These are phyloP conservation scores for Marasmarcha lunaedactyla DNA, from an alignment of 2,888 invertebrate species.

Conservation along the genomic window DNA sequence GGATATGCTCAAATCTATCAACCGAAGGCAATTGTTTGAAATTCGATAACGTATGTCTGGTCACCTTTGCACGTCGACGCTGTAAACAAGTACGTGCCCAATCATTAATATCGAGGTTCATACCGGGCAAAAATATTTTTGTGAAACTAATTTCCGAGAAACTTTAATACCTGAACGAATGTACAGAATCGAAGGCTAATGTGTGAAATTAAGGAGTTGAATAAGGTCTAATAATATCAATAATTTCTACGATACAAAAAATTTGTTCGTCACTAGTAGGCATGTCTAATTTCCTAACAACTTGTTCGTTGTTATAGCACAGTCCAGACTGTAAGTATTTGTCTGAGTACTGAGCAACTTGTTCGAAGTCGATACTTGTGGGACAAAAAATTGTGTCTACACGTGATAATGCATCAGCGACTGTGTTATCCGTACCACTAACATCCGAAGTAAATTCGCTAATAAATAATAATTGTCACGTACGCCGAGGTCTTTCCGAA, in stretches of 20 bases:
- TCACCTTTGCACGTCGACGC: slow-evolving; percentile 1
- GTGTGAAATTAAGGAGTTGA: background rate
- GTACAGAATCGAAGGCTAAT: slow-evolving; percentile 5
- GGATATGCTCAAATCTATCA: too few species aligned
- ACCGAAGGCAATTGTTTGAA: slow-evolving; percentile 9
- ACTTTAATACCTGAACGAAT: slow-evolving; percentile 3
- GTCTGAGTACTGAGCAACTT: slow-evolving; percentile 5
- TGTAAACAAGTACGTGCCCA: slow-evolving; percentile 4
- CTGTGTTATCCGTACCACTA: slow-evolving; percentile 2
- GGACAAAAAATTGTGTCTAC: slow-evolving; percentile 6
- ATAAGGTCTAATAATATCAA: slow-evolving; percentile 3
- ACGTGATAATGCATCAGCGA: slow-evolving; percentile 3
- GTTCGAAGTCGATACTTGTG: slow-evolving; percentile 3
- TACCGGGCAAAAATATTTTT: slow-evolving; percentile 2
- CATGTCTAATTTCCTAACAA: background rate
- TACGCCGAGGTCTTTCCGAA: slow-evolving; percentile 1
- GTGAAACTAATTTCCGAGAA: slow-evolving; percentile 6
- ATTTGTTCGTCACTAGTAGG: background rate
- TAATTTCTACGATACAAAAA: background rate
- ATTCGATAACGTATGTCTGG: slow-evolving; percentile 1
- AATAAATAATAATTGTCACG: slow-evolving; percentile 3
- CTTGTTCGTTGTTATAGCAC: background rate
- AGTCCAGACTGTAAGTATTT: background rate
- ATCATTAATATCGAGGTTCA: slow-evolving; percentile 7
- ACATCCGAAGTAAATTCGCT: slow-evolving; percentile 5